Percentiles rank a stretch among this genome's conserved stretches.
Evolutionary conservation across 2,113 vertebrate species (phyloP).

Genomic region (Tetraodon nigroviridis): DNA sequence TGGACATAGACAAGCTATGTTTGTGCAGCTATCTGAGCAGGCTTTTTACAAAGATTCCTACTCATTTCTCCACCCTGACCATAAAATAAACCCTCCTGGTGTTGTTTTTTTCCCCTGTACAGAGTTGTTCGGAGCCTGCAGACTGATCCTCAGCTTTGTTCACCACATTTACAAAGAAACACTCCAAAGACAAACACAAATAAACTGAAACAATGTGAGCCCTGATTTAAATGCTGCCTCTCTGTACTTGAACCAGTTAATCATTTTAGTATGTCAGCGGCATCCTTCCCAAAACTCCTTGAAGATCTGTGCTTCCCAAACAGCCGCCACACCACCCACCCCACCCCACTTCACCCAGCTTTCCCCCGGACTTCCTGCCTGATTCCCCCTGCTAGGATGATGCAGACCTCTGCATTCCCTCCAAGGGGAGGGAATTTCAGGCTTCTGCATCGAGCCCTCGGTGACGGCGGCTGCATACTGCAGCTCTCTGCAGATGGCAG

Average conservation of each 20-base stretch:
- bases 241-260: background rate
- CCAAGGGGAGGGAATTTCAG: conserved; percentile 26
- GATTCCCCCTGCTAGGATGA: conserved; percentile 8
- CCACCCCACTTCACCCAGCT: background rate
- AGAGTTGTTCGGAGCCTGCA: too few species aligned
- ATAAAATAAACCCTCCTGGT: too few species aligned
- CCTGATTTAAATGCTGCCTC: background rate
- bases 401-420: conserved; percentile 6
- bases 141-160: too few species aligned
- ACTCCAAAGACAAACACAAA: background rate
- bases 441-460: conserved; percentile 23
- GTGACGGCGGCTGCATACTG: conserved; percentile 21
- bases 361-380: too few species aligned
- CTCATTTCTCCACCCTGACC: too few species aligned
- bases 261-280: conserved; percentile 4
- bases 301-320: conserved; percentile 21
- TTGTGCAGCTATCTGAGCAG: too few species aligned
- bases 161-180: background rate
- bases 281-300: conserved; percentile 17
- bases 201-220: background rate
- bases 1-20: too few species aligned
- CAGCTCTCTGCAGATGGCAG: conserved; percentile 24
- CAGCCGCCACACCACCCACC: background rate
- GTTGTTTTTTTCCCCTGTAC: too few species aligned
- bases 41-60: too few species aligned